Conservation (phyloP, 2,113 vertebrate species). For the Dolichallabes microphthalmus region DNA sequence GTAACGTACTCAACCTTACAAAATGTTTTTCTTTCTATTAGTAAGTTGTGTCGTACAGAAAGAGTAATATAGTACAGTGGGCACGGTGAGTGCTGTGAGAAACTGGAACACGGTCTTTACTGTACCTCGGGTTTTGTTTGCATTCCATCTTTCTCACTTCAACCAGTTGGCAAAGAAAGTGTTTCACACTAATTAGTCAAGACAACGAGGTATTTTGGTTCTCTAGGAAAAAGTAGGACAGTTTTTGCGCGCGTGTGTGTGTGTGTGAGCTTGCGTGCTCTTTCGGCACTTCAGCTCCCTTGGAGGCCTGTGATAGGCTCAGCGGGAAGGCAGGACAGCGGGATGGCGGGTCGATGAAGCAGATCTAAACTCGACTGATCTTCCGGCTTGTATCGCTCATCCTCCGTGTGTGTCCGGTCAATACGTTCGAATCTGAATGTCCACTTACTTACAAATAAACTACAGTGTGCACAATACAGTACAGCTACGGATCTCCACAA, state of each 20-base stretch:
- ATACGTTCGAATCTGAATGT: constrained; percentile 32
- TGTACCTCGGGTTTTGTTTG: not conserved
- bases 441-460: constrained; percentile 6
- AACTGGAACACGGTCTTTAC: not conserved
- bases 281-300: constrained; percentile 57
- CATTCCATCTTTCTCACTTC: not conserved
- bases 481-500: not conserved
- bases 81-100: not conserved
- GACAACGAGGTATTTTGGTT: not conserved
- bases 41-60: no score
- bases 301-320: constrained; percentile 65
- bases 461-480: not conserved
- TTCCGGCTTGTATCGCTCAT: not conserved
- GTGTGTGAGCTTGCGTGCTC: constrained; percentile 44
- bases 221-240: not conserved
- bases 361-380: constrained; percentile 61
- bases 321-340: constrained; percentile 54
- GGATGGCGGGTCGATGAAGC: constrained; percentile 61
- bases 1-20: no score
- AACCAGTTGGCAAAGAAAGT: not conserved
- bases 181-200: not conserved
- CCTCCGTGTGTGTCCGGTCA: not conserved
- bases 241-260: no score
- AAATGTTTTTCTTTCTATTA: no score
- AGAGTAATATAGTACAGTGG: no score